Conservation (phyloP, 2,888 invertebrate species). For the Heteromyza rotundicornis region DNA sequence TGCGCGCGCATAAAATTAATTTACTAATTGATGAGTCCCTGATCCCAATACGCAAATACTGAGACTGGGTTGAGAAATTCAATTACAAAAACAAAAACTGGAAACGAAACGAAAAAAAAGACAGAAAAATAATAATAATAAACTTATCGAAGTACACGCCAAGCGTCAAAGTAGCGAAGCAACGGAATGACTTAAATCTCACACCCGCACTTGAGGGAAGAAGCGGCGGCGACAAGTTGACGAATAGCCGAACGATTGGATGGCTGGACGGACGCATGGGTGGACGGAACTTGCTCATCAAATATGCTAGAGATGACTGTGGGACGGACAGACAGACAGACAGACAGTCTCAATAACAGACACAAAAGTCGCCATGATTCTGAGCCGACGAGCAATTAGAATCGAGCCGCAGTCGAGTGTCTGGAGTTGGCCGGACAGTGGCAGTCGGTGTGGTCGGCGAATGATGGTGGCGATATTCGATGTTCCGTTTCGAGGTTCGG, state of each 20-base stretch:
- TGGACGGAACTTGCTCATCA: not conserved
- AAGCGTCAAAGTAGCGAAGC: constrained; percentile 36
- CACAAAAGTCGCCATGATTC: constrained; percentile 2
- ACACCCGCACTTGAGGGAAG: constrained; percentile 41
- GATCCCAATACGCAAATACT: constrained; percentile 60
- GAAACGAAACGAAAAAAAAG: constrained; percentile 3
- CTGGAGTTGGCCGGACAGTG: not conserved
- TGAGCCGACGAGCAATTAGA: constrained; percentile 14
- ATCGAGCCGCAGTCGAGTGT: not conserved
- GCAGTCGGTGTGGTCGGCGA: not conserved
- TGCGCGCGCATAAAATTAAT: constrained; percentile 54
- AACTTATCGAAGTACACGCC: constrained; percentile 51
- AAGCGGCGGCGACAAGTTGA: not conserved
- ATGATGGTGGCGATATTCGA: too few species aligned
- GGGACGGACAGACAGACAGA: not conserved
- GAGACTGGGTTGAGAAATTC: constrained; percentile 56
- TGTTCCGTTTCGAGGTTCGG: not conserved
- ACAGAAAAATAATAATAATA: constrained; percentile 47
- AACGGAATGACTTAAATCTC: constrained; percentile 55
- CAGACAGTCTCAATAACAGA: not conserved
- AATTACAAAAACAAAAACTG: constrained; percentile 37
- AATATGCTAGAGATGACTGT: not conserved
- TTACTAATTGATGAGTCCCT: constrained; percentile 61
- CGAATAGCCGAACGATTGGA: not conserved
- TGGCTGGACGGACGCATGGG: not conserved